phyloP scores from a whole-genome alignment of 2,888 invertebrate genomes.

The Mactromeris polynyma region DNA sequence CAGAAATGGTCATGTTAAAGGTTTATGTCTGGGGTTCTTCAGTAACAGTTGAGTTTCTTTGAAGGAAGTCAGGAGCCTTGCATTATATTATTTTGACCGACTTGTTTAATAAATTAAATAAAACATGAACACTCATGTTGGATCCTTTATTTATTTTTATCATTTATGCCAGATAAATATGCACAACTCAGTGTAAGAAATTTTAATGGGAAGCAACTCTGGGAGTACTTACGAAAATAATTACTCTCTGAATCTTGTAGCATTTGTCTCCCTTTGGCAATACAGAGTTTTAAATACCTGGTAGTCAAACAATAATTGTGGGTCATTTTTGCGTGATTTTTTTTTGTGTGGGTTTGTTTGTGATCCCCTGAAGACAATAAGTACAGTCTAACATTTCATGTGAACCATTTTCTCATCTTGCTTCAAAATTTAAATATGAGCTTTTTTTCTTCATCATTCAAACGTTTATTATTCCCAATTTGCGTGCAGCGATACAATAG shows the following conservation, averaged over 20 bases:
- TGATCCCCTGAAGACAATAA: background rate
- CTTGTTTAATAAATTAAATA: too few relatives aligned
- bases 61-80: too few relatives aligned
- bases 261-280: constrained; percentile 32
- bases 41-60: too few relatives aligned
- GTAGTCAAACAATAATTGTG: background rate
- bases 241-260: background rate
- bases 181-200: too few relatives aligned
- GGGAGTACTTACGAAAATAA: background rate
- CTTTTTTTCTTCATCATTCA: constrained; percentile 55
- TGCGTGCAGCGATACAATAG: constrained; percentile 66
- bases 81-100: too few relatives aligned
- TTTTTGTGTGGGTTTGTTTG: background rate
- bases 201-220: constrained; percentile 27
- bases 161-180: too few relatives aligned
- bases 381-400: constrained; percentile 43
- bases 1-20: too few relatives aligned
- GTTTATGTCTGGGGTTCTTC: too few relatives aligned
- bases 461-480: constrained; percentile 63
- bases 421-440: constrained; percentile 25
- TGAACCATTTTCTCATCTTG: constrained; percentile 37
- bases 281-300: background rate
- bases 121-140: too few relatives aligned
- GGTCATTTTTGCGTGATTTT: background rate
- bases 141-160: too few relatives aligned